Base-by-base conservation (phyloP, 2,113 vertebrate genomes). In the Clupea harengus region DNA sequence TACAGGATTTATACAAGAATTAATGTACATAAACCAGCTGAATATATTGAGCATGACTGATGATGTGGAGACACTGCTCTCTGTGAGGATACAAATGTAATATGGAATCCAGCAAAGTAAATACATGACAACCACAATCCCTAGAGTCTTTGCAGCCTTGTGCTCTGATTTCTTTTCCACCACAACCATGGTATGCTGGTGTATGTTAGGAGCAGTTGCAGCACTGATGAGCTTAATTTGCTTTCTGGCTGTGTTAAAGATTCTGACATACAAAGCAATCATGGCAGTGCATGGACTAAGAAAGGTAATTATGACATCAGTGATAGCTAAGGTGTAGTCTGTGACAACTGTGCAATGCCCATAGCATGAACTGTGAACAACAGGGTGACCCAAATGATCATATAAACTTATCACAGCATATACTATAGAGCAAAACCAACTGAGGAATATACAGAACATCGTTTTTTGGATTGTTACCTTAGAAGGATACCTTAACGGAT, bases 331-430 rank as follows among this genome's bases (percentile, higher is more conserved):
- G 22, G 84, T 0, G 6, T 85, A 85, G 0, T 80, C 82, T n/a
- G 92, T 87, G 45, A 92, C 86, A 83, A 93, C 89, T 20, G 86
- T 8, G 46, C 93, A 93, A 84, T 92, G 86, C 5, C 91, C 90
- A 1, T 84, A 6, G 88, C 92, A 92, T 75, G 67, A 75, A 75
- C 15, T 93, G 39, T 88, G 92, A n/a, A 84, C 93, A 0, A 1
- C 93, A 18, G 92, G 88, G 83, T 93, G 93, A 25, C 22, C 3
- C 20, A 44, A 20, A 45, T 80, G 49, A 44, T 28, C 32, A 25
- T 81, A 82, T n/a, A 82, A 45, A n/a, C 25, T 86, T 87, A 45
- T 45, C 18, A 86, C 13, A 82, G 64, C 64, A 80, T 86, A 86
- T 45, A 83, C 13, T 1, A 82, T 18, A 28, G 82, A 75, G 44